A percentile compares a stretch with the other conserved stretches of the same genome.
phyloP scores from a whole-genome alignment of 2,113 vertebrate species.

The Colaptes auratus region DNA sequence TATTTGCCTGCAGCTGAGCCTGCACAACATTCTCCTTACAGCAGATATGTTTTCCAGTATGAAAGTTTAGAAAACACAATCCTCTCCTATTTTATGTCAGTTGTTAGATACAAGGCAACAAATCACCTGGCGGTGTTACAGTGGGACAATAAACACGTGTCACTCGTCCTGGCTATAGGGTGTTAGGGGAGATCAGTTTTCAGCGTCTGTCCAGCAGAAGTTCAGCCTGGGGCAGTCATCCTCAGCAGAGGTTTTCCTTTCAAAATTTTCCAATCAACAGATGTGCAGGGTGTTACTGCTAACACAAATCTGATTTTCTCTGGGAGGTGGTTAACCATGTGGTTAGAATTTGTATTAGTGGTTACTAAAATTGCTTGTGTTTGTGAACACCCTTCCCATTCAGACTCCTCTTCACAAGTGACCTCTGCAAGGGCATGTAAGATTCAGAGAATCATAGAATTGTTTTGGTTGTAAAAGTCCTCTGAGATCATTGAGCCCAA shows the following conservation, averaged over 20 bases:
- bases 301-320: background rate
- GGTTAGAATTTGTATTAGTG: background rate
- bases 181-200: background rate
- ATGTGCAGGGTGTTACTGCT: background rate
- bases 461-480: no score
- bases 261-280: background rate
- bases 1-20: constrained; percentile 28
- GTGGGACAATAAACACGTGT: background rate
- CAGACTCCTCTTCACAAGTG: background rate
- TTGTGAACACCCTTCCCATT: background rate
- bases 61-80: background rate
- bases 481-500: no score
- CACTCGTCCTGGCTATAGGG: background rate
- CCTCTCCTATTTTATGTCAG: background rate
- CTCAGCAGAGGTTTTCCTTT: background rate
- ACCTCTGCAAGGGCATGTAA: background rate
- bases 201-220: background rate
- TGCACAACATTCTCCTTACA: background rate
- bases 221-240: background rate
- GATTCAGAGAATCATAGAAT: no score
- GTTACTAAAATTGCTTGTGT: background rate
- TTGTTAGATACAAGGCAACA: background rate
- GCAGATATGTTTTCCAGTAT: background rate
- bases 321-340: background rate
- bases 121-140: rapidly evolving